Conservation (phyloP, 1,140 invertebrate genomes). For the Hypsibius dujardini region DNA sequence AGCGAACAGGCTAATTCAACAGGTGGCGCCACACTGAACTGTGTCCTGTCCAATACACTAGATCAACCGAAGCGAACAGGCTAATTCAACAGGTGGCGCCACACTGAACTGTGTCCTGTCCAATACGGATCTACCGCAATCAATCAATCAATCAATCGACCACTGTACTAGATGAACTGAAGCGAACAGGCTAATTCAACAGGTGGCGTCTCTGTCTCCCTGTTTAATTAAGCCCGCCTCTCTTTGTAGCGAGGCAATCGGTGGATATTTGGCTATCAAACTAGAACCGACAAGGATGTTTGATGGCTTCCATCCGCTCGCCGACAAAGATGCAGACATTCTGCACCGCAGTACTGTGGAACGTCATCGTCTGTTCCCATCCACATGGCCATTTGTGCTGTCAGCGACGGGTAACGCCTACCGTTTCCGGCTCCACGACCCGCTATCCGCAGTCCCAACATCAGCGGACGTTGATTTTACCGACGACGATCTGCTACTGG, state of each 20-base stretch:
- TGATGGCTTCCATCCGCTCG: neutral
- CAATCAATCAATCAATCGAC: too few relatives aligned
- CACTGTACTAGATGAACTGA: too few relatives aligned
- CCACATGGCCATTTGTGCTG: neutral
- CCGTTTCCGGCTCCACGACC: neutral
- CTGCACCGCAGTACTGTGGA: neutral
- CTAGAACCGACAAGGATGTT: neutral
- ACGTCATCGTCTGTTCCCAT: neutral
- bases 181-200: too few relatives aligned
- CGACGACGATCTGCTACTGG: neutral
- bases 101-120: too few relatives aligned
- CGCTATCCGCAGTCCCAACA: neutral
- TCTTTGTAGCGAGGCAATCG: neutral
- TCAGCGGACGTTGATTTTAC: neutral
- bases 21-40: too few relatives aligned
- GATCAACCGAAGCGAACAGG: too few relatives aligned
- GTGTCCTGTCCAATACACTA: too few relatives aligned
- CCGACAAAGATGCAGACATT: neutral
- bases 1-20: too few relatives aligned
- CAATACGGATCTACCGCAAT: too few relatives aligned
- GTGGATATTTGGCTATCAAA: neutral
- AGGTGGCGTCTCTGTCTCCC: too few relatives aligned
- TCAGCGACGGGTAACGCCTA: neutral
- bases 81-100: too few relatives aligned
- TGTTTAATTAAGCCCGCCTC: neutral